A percentile compares a stretch with the other conserved stretches of the same genome.
Conservation (phyloP, 2,113 vertebrate genomes). For the Chaetodon auriga region DNA sequence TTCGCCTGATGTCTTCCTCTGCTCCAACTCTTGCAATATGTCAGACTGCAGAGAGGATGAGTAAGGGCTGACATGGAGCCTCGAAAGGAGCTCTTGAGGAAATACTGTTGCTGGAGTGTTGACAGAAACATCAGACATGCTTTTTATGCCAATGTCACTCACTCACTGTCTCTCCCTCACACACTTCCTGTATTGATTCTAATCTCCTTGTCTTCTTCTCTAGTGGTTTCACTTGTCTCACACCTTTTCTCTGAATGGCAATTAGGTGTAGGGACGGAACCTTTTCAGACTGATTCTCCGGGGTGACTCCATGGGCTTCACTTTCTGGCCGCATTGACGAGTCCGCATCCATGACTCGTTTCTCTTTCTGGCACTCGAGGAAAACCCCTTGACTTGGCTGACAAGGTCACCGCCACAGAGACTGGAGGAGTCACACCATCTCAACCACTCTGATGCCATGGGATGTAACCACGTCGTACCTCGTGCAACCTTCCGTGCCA, state of each 20-base stretch:
- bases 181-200: constrained; percentile 40
- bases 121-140: constrained; percentile 61
- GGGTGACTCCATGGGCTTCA: constrained; percentile 22
- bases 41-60: constrained; percentile 53
- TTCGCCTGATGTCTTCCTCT: constrained; percentile 31
- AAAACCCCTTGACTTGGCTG: constrained; percentile 43
- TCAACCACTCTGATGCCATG: constrained; percentile 35
- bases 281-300: constrained; percentile 17
- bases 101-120: constrained; percentile 58
- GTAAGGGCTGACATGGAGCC: constrained; percentile 45
- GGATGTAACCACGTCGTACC: constrained; percentile 16
- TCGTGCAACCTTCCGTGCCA: not conserved
- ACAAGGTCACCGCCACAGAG: constrained; percentile 44
- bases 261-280: constrained; percentile 18
- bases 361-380: constrained; percentile 10
- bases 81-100: constrained; percentile 57
- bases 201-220: constrained; percentile 46
- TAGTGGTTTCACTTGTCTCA: constrained; percentile 46
- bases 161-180: not conserved
- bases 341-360: constrained; percentile 5
- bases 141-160: constrained; percentile 56
- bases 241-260: constrained; percentile 49
- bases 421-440: constrained; percentile 29
- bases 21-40: constrained; percentile 52
- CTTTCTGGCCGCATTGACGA: constrained; percentile 30